Base-by-base conservation (phyloP, 2,888 invertebrate genomes). In the Tetropium fuscum region DNA sequence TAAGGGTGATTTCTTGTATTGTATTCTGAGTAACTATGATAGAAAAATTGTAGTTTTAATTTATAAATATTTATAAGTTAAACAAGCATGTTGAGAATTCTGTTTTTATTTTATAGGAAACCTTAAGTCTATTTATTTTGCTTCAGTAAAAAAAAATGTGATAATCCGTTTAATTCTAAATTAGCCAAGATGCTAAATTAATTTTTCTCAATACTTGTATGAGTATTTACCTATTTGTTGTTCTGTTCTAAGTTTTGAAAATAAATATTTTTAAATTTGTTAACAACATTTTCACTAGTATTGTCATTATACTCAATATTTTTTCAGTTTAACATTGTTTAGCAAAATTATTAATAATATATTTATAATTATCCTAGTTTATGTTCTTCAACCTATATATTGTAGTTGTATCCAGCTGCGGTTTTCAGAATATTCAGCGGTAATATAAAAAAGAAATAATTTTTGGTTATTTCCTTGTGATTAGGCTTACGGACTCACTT, bases 31-130 rank as follows among this genome's bases (percentile, higher is more conserved):
- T 25, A 51, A 51, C 36, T 51, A 40, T 27, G 27, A 16, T 51
- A 51, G 51, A 40, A 19, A 51, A 51, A 51, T 51, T 51, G 40
- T 51, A 51, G 40, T 51, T 51, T 40, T 51, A 51, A 51, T 51
- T 51, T 51, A 51, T 48, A 40, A 40, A 36, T 51, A 51, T 40
- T 40, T 40, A 51, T 51, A 51, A 51, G 51, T 51, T 51, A 51
- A 13, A 27, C 15, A 44, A 44, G 19, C 27, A 44, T 40, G 51
- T 51, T 38, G 51, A 38, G 10, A 25, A 48, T 36, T 16, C 16
- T 44, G 38, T 51, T 48, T 16, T 40, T 51, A 38, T 27, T 51
- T 51, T 51, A 15, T 38, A 47, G 25, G 32, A 20, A 47, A 47
- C 18, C 19, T 16, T 36, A 38, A 38, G 13, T 7, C 7, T 47